Base-by-base conservation (phyloP, 1,140 invertebrate genomes). In the Bradysia coprophila region DNA sequence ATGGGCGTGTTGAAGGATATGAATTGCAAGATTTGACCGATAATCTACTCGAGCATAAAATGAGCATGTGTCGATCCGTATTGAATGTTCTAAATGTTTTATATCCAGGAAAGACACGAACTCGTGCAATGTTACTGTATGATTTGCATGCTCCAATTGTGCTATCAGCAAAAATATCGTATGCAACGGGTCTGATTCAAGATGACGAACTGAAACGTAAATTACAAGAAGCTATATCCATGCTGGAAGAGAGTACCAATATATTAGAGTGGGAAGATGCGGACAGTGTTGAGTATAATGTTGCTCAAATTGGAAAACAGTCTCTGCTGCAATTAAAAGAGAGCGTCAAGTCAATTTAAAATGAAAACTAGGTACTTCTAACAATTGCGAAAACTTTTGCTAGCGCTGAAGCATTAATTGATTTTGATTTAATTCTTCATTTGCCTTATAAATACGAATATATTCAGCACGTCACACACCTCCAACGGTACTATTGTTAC, bases 101-200 rank as follows among this genome's bases (percentile, higher is more conserved):
- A 24, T 77, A 81, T 45, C 83, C 83, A 0, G 84, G 84, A 15
- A 63, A 75, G 28, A 77, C 74, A 34, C 63, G 83, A 44, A 68
- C 83, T 43, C 69, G 83, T 62, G 85, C 78, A 11, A 72, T 81
- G 64, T 76, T 76, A 46, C 52, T 85, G 6, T 87, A 85, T 52
- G 81, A 87, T 51, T 55, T 84, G 20, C 80, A 86, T 50, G 78
- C 77, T 5, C 78, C 81, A 0, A 48, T 83, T 9, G 83, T 49
- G 68, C 80, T 43, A 54, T 81, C 38, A 76, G 78, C 2, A 73
- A 74, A 16, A 59, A 60, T 40, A 69, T 73, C 42, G 81, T 73
- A 51, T 65, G 66, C 33, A 59, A 69, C 0, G 72, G 67, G 8
- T 52, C 66, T 0, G 71, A 84, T 10, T 66, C 63, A 21, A 64